These are phyloP conservation scores for Cercopithecus mona DNA, from an alignment of 2,113 vertebrate species.

Conservation along the genomic window DNA sequence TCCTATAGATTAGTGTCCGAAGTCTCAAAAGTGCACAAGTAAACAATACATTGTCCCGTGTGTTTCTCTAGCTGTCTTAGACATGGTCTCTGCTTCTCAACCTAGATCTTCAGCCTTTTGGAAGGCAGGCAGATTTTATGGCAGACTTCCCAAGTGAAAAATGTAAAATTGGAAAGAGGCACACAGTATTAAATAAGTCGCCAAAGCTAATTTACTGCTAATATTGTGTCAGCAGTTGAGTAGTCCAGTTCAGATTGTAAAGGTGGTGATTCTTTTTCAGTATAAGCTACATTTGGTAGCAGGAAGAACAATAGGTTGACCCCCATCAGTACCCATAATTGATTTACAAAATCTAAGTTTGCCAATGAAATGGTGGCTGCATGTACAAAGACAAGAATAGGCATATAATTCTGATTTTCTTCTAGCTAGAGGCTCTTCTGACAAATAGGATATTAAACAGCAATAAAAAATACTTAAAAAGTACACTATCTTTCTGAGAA, in stretches of 20 bases:
- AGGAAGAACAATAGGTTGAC: background rate
- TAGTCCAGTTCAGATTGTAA: background rate
- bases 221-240: background rate
- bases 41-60: background rate
- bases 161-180: background rate
- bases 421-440: background rate
- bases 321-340: background rate
- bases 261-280: background rate
- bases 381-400: background rate
- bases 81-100: background rate
- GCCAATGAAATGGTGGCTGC: background rate
- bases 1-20: background rate
- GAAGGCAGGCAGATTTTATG: background rate
- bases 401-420: background rate
- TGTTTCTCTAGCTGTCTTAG: background rate
- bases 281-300: background rate
- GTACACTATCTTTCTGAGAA: background rate
- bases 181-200: background rate
- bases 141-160: background rate
- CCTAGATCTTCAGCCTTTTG: background rate
- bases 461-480: background rate
- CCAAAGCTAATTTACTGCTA: background rate
- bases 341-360: background rate
- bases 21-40: background rate
- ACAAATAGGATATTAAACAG: background rate